Conservation (phyloP, 2,113 vertebrate species). For the Argyrosomus japonicus region DNA sequence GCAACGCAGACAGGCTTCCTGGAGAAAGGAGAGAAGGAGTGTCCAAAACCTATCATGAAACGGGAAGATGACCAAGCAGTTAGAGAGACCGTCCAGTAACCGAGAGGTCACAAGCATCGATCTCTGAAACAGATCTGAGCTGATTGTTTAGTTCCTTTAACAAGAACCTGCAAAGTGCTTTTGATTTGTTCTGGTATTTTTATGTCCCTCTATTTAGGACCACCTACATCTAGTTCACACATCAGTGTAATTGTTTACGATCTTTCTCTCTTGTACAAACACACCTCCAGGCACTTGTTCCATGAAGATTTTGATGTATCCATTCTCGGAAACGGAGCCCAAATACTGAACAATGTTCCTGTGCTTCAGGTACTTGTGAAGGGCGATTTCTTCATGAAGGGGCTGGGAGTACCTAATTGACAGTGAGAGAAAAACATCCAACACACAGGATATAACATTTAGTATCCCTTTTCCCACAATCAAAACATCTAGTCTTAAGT, state of each 20-base stretch:
- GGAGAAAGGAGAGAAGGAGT: conserved; percentile 60
- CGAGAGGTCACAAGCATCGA: conserved; percentile 25
- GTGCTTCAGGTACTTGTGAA: conserved; percentile 98
- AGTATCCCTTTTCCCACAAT: neutral
- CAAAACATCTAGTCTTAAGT: neutral
- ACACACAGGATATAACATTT: neutral
- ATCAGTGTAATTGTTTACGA: neutral
- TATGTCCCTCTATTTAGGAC: neutral
- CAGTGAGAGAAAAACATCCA: conserved; percentile 6
- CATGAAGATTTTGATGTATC: conserved; percentile 99
- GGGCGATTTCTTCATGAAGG: conserved; percentile 97
- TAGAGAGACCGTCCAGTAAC: conserved; percentile 50
- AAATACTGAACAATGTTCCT: conserved; percentile 99
- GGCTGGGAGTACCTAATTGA: conserved; percentile 93
- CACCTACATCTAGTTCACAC: neutral
- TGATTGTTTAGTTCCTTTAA: neutral
- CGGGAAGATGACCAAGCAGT: conserved; percentile 55
- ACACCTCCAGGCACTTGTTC: conserved; percentile 95
- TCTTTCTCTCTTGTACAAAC: conserved; percentile 8
- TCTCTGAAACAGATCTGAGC: conserved; percentile 15
- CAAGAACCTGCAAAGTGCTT: too few species aligned
- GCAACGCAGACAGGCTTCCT: conserved; percentile 97
- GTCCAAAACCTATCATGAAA: conserved; percentile 63
- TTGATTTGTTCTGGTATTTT: too few species aligned
- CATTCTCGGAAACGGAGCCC: conserved; percentile 95